A percentile compares a stretch with the other conserved stretches of the same genome.
Conservation (phyloP, 2,888 invertebrate genomes). For the Nebria brevicollis region DNA sequence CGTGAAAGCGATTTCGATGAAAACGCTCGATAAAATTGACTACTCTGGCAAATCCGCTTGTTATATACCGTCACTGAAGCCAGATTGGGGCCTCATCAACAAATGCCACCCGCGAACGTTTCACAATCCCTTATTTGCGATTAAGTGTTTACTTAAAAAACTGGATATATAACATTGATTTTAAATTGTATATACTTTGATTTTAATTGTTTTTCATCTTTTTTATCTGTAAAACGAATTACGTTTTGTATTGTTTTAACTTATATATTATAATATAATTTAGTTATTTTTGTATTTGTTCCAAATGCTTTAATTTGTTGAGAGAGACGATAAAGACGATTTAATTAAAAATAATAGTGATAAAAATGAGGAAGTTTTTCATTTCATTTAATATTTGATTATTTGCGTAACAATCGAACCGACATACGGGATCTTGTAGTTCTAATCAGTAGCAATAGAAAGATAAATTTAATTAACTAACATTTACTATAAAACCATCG, state of each 20-base stretch:
- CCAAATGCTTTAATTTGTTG: too few relatives aligned
- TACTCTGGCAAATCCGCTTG: background rate
- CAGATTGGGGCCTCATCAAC: constrained; percentile 60
- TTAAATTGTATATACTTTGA: too few relatives aligned
- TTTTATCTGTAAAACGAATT: background rate
- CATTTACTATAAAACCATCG: background rate
- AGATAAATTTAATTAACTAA: background rate
- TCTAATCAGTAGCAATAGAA: background rate
- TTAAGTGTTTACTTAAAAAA: constrained; percentile 50
- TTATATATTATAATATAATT: too few relatives aligned
- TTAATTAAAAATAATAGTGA: too few relatives aligned
- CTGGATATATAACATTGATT: constrained; percentile 17
- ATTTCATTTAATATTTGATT: background rate
- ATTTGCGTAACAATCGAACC: background rate
- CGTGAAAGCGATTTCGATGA: background rate
- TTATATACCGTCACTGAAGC: constrained; percentile 52
- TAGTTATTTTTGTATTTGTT: too few relatives aligned
- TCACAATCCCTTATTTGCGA: constrained; percentile 57
- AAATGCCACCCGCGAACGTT: constrained; percentile 56
- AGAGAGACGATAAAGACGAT: too few relatives aligned
- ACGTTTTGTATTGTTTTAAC: too few relatives aligned
- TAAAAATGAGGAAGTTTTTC: background rate
- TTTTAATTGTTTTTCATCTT: background rate
- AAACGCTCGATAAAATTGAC: background rate
- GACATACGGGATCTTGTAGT: background rate